Evolutionary conservation across 2,113 vertebrate genomes (phyloP), one percentile per base, ranked within the genome.

Genomic region (Oncorhynchus clarkii): DNA sequence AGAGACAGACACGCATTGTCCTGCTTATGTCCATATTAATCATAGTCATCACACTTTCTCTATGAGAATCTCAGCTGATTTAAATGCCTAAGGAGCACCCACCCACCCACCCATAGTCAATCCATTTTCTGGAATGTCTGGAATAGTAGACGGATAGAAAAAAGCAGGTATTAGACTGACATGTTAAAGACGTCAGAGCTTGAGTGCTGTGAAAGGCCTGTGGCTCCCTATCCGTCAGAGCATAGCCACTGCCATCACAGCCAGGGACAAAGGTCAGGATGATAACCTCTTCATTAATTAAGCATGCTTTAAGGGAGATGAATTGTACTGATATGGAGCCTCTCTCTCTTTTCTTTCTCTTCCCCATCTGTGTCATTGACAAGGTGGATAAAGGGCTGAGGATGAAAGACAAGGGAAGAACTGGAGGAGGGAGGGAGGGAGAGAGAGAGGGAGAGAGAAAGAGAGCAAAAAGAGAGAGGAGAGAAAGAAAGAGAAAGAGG

Each of bases 211-310:
- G 78, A 88, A 86, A 80, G n/a, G 67, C 79, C 65, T 78, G 34
- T 66, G 65, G 77, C 74, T 69, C 78, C 80, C 67, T 67, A 16
- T 88, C 87, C 22, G 49, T 80, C 85, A 83, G 54, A 31, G 72
- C 65, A 74, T 76, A 79, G 72, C 70, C 75, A 77, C 45, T 68
- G 72, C 83, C 80, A 70, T 73, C 64, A 71, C 31, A 82, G 78
- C 70, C 62, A 67, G 9, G 13, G 78, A 80, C 74, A n/a, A 75
- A 66, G 70, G 59, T 68, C 62, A 49, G 48, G 72, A 67, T 75
- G 89, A 86, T 89, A 90, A 89, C 77, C 77, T 77, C 34, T 72
- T 82, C 84, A 85, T 89, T 91, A 88, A 92, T 93, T 92, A 92
- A 76, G 71, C 84, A 90, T 86, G 86, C 85, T 59, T 60, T 2